These are phyloP conservation scores for Oryzias melastigma DNA, from an alignment of 2,113 vertebrate genomes.

Conservation along the genomic window DNA sequence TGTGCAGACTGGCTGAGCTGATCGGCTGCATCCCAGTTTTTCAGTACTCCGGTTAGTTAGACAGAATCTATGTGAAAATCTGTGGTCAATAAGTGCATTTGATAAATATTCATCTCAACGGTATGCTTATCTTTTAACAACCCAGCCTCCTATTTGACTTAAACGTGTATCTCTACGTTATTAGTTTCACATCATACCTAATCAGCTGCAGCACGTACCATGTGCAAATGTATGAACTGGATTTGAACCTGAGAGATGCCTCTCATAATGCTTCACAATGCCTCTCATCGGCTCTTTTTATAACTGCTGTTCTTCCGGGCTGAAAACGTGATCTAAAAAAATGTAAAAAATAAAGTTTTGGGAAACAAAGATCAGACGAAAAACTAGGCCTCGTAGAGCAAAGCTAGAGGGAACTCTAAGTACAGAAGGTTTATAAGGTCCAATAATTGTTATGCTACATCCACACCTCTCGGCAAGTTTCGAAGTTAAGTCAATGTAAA, in stretches of 20 bases:
- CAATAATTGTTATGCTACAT: too few species aligned
- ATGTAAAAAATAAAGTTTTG: slow-evolving; percentile 4
- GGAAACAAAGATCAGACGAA: not conserved
- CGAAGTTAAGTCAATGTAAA: too few species aligned
- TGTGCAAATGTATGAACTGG: not conserved
- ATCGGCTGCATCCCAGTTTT: slow-evolving; percentile 1
- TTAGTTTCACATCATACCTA: not conserved
- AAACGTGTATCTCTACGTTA: not conserved
- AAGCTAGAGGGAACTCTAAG: too few species aligned
- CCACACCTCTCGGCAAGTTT: too few species aligned
- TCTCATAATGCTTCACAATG: not conserved
- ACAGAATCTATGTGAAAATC: not conserved
- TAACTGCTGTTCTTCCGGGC: not conserved
- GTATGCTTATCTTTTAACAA: not conserved
- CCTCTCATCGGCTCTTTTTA: not conserved
- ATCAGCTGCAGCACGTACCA: slow-evolving; percentile 4
- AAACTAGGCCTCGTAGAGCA: too few species aligned
- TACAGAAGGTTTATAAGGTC: too few species aligned
- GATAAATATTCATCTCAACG: not conserved
- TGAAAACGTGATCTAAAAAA: not conserved
- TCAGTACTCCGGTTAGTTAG: slow-evolving; percentile 3
- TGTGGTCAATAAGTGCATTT: not conserved
- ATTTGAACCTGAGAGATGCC: not conserved
- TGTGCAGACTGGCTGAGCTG: slow-evolving; percentile 8
- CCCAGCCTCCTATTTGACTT: not conserved